Evolutionary conservation across 2,113 vertebrate species (phyloP).

Genomic region (Eclectus roratus): DNA sequence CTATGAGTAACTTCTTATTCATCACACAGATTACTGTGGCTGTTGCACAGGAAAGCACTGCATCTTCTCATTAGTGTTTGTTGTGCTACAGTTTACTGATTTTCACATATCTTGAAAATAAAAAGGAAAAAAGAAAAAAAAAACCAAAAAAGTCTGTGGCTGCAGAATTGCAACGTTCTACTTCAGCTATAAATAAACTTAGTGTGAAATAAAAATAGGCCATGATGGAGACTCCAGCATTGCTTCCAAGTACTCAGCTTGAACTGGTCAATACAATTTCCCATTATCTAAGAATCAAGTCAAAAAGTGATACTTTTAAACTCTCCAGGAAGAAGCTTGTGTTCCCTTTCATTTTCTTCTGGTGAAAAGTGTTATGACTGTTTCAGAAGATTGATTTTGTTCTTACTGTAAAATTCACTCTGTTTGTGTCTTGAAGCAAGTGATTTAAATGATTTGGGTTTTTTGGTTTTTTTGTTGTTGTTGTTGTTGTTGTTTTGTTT

Average conservation of each 20-base stretch:
- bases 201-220: neutral
- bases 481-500: neutral
- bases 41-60: neutral
- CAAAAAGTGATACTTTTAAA: neutral
- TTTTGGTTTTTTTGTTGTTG: neutral
- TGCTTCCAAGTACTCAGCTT: neutral
- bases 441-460: neutral
- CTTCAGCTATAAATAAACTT: neutral
- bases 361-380: neutral
- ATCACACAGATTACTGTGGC: no score
- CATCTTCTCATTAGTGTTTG: accelerated
- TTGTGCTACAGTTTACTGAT: neutral
- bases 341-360: neutral
- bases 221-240: neutral
- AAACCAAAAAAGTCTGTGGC: neutral
- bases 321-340: neutral
- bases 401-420: neutral
- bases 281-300: neutral
- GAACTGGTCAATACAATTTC: neutral
- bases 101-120: neutral
- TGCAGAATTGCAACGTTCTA: neutral
- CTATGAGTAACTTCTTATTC: neutral
- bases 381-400: neutral
- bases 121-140: neutral
- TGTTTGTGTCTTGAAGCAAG: neutral